Evolutionary conservation across 92 coral and sea anemone species (phyloP), one percentile per base, ranked within the genome.

Genomic region (Actinostola sp.): DNA sequence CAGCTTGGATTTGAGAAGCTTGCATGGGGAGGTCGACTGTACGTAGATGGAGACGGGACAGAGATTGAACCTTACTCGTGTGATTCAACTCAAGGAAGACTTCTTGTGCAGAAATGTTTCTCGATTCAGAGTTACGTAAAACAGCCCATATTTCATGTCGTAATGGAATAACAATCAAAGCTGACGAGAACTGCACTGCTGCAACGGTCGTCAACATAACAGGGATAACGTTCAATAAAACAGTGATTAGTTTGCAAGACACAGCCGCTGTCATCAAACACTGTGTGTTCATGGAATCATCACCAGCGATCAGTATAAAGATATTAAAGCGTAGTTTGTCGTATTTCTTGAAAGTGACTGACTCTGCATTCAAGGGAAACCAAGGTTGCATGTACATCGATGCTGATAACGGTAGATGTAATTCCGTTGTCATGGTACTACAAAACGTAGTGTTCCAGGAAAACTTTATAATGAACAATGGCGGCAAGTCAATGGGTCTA

Each of bases 1-100:
- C 51, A 53, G 43, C 33, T 13, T 35, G 76, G 76, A 3, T 70
- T 70, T 19, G 29, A 70, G 2, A 55, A 6, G 17, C 65, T 70
- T 19, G 49, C 76, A 7, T 55, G 48, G 61, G 50, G 50, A 32
- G 76, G 65, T 26, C 30, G 9, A 16, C 65, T 70, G 10, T 70
- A 70, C 23, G 64, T 70, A 4, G 64, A 70, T 41, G 76, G 76
- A 1, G 36, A 14, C 13, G 31, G 28, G 19, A 70, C 76, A 19
- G 51, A 70, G 0, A 23, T 7, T 3, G 35, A 70, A 16, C 76
- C 76, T n/a, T 70, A 70, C 64, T 17, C 63, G 19, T 70, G 76
- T 41, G 28, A 35, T 50, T 50, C 75, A 2, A 2, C 46, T 17
- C 15, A 20, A 36, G 25, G 28, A 32, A 35, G 23, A 26, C 35